Conservation (phyloP, 2,797 vertebrate species). For the Chrysocyon brachyurus region DNA sequence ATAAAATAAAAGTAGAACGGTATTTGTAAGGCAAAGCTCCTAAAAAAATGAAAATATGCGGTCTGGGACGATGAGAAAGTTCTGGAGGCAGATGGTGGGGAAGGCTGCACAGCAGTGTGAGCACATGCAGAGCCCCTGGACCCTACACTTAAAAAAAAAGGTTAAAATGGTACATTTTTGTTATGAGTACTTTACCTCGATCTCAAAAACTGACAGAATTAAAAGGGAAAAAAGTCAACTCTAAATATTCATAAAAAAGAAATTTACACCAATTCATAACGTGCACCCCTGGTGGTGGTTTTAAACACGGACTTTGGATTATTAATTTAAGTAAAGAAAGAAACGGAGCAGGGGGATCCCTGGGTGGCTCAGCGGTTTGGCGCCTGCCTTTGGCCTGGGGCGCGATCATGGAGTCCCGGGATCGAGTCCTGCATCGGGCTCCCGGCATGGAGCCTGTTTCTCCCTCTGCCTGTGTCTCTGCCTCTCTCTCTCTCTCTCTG, state of each 20-base stretch:
- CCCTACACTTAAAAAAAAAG: neutral
- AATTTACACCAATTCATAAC: neutral
- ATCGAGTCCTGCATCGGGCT: too few relatives aligned
- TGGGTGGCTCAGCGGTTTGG: too few relatives aligned
- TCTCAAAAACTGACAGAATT: neutral
- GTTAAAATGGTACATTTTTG: neutral
- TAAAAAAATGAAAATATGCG: neutral
- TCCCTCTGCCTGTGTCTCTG: too few relatives aligned
- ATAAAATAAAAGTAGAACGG: too few relatives aligned
- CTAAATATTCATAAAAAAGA: neutral
- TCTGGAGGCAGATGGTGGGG: neutral
- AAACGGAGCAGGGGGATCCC: too few relatives aligned
- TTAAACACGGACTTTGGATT: neutral
- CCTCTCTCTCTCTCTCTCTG: too few relatives aligned
- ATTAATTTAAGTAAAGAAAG: neutral
- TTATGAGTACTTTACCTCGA: neutral
- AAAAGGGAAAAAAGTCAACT: neutral
- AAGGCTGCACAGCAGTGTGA: accelerated
- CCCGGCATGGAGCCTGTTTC: too few relatives aligned
- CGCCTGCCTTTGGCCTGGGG: too few relatives aligned
- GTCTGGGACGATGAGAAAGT: neutral
- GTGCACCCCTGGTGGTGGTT: neutral
- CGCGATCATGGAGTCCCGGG: too few relatives aligned
- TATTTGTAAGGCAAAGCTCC: neutral
- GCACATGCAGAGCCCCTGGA: too few relatives aligned